A percentile compares a stretch with the other conserved stretches of the same genome.
Evolutionary conservation across 2,797 vertebrate genomes (phyloP).

Genomic region (Diplodus puntazzo): DNA sequence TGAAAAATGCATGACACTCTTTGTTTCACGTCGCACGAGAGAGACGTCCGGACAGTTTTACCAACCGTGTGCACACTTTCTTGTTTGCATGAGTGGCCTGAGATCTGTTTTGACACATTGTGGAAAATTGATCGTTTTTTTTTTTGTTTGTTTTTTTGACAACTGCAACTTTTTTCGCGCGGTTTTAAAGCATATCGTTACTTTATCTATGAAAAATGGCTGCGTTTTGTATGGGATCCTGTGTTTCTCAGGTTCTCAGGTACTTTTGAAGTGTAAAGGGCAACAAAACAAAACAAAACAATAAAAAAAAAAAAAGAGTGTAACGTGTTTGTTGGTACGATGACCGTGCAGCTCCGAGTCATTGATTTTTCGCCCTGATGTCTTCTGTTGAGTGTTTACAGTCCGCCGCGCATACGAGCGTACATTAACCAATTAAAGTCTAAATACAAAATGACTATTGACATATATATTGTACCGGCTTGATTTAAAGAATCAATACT

Average conservation of each 20-base stretch:
- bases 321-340: not conserved
- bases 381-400: constrained; percentile 58
- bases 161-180: constrained; percentile 29
- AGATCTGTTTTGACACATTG: constrained; percentile 62
- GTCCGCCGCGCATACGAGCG: constrained; percentile 49
- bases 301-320: not conserved
- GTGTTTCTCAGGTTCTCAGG: constrained; percentile 52
- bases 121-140: constrained; percentile 50
- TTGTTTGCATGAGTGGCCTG: constrained; percentile 72
- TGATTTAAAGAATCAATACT: constrained; percentile 50
- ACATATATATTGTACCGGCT: constrained; percentile 31
- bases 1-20: constrained; percentile 75
- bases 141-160: not conserved
- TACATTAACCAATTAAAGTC: constrained; percentile 61
- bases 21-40: constrained; percentile 65
- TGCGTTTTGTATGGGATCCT: constrained; percentile 43
- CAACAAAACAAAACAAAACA: not conserved
- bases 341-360: constrained; percentile 24
- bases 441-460: constrained; percentile 54
- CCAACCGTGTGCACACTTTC: constrained; percentile 56
- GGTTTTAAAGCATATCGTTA: constrained; percentile 59
- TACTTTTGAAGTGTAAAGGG: constrained; percentile 39
- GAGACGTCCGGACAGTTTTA: constrained; percentile 55
- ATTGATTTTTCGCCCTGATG: constrained; percentile 61
- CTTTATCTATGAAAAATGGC: constrained; percentile 28